phyloP scores from a whole-genome alignment of 1,140 invertebrate genomes.

The Drosophila rhopaloa region DNA sequence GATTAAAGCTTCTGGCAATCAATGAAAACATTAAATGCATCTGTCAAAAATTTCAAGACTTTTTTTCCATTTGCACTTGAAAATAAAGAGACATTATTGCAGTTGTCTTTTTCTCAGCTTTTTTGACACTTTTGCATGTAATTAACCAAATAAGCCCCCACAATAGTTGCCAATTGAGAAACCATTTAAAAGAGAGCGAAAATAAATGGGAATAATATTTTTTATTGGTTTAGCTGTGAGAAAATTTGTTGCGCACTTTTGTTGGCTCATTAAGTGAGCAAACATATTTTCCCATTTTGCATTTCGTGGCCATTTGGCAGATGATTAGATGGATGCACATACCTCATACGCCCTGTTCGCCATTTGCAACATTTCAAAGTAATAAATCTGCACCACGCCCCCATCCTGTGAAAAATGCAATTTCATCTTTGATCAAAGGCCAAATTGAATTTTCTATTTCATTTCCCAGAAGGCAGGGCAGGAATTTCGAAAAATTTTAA shows the following conservation, averaged over 20 bases:
- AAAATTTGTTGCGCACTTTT: slow-evolving; percentile 33
- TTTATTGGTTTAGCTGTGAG: slow-evolving; percentile 76
- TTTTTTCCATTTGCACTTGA: slow-evolving; percentile 14
- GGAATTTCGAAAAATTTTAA: slow-evolving; percentile 31
- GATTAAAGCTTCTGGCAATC: slow-evolving; percentile 24
- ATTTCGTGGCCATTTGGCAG: slow-evolving; percentile 40
- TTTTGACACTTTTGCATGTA: slow-evolving; percentile 59
- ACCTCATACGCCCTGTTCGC: slow-evolving; percentile 45
- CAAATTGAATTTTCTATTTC: slow-evolving; percentile 38
- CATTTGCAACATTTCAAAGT: slow-evolving; percentile 46
- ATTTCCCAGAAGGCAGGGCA: slow-evolving; percentile 7
- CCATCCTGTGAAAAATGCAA: slow-evolving; percentile 17
- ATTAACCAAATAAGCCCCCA: slow-evolving; percentile 30
- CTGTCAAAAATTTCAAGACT: slow-evolving; percentile 56
- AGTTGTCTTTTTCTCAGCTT: slow-evolving; percentile 5
- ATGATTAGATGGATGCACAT: slow-evolving; percentile 38
- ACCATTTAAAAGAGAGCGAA: slow-evolving; percentile 28
- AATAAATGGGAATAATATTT: slow-evolving; percentile 16
- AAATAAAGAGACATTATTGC: slow-evolving; percentile 1
- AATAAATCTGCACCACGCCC: slow-evolving; percentile 32
- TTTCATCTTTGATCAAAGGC: slow-evolving; percentile 46
- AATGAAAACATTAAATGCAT: slow-evolving; percentile 45
- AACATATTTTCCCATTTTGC: slow-evolving; percentile 45
- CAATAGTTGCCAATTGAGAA: slow-evolving; percentile 26
- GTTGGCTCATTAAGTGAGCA: slow-evolving; percentile 76